These are phyloP conservation scores for Lasioglossum lativentre DNA, from an alignment of 2,888 invertebrate genomes.

Conservation along the genomic window DNA sequence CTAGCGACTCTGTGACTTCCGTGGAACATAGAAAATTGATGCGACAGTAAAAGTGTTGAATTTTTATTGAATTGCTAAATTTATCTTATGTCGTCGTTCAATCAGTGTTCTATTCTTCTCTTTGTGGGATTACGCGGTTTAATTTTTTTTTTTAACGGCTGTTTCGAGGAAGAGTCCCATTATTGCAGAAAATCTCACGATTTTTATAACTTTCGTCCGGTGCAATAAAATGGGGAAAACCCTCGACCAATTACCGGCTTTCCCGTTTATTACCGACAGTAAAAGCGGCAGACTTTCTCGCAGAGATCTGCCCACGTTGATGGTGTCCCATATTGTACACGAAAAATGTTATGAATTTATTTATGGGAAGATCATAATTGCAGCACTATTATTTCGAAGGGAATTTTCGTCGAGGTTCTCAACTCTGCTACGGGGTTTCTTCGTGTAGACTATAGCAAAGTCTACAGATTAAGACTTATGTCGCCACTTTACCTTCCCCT, in stretches of 20 bases:
- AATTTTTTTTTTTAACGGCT: not conserved
- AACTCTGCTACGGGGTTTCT: too few species aligned
- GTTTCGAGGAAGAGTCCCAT: not conserved
- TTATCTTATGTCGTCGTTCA: too few species aligned
- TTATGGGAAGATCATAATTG: not conserved
- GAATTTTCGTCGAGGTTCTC: not conserved
- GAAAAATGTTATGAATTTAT: not conserved
- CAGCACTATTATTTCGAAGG: not conserved
- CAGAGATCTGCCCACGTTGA: not conserved
- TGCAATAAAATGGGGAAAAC: not conserved
- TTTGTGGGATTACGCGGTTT: too few species aligned
- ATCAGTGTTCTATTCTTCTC: too few species aligned
- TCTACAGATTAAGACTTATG: too few species aligned
- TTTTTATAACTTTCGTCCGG: not conserved
- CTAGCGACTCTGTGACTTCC: too few species aligned
- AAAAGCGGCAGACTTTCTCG: constrained; percentile 5
- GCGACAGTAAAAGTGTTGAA: too few species aligned
- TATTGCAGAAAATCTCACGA: not conserved
- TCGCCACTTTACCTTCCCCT: too few species aligned
- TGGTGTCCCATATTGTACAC: not conserved
- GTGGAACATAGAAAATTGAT: too few species aligned
- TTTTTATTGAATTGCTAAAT: too few species aligned
- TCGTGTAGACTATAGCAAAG: too few species aligned
- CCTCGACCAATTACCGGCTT: constrained; percentile 9
- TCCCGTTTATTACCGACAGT: not conserved